Base-by-base conservation (phyloP, 2,113 vertebrate species). In the Rhinolophus ferrumequinum region DNA sequence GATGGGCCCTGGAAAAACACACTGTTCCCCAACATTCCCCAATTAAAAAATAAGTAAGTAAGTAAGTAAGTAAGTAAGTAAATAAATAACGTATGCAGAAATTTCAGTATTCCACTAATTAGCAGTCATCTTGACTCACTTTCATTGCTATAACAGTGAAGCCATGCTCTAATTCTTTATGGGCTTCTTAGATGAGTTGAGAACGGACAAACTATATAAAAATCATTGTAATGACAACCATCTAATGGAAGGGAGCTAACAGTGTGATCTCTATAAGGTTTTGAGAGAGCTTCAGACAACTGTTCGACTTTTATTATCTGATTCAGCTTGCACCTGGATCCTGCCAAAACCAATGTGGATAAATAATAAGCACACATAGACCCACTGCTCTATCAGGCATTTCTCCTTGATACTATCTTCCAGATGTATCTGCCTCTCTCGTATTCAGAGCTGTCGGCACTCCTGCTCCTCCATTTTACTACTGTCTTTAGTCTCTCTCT, bases 241-340 rank as follows among this genome's bases (percentile, higher is more conserved):
- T 69, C 30, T 88, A 84, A 91, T 73, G 87, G 70, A 60, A 94
- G 69, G 69, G 30, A 88, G 52, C 81, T 44, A 38, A 91, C 33
- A 73, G 18, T 85, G 9, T 85, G 72, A 44, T 47, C 50, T 94
- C 60, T 95, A 52, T 50, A 69, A 14, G 96, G 75, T 73, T 97
- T 96, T 35, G 30, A 44, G 62, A 82, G 58, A 82, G 73, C 11
- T 95, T 58, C 35, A 64, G 30, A 62, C 26, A 94, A 86, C 89
- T 81, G 66, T 88, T 88, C 90, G 90, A 82, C 19, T 86, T 97
- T 92, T 94, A 94, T 96, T 76, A 67, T 95, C 15, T 75, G 88
- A 7, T 81, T 97, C 90, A 79, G 73, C 93, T 97, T 96, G 44
- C 7, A 87, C 24, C 62, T 96, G 91, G 38, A 84, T 83, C 95